phyloP scores from a whole-genome alignment of 2,113 vertebrate genomes.

The Nycticebus coucang region DNA sequence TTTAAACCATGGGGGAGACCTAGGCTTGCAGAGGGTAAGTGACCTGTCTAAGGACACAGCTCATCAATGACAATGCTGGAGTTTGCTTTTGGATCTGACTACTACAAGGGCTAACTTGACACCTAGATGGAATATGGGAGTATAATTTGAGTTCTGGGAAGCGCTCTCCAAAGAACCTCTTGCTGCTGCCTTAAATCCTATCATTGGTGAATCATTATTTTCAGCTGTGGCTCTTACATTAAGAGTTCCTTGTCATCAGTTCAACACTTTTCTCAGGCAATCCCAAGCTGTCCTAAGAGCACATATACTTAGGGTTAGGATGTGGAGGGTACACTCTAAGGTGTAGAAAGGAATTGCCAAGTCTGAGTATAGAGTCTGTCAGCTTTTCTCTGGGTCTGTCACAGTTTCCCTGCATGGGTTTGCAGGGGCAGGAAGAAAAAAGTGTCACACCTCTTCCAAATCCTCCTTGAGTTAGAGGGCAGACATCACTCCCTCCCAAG shows the following conservation, averaged over 20 bases:
- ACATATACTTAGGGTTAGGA: not conserved
- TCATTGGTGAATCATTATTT: not conserved
- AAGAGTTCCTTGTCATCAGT: not conserved
- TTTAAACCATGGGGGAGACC: not conserved
- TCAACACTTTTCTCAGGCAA: not conserved
- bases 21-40: not conserved
- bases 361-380: not conserved
- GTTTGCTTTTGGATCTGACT: not conserved
- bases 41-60: not conserved
- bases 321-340: not conserved
- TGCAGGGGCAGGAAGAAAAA: not conserved
- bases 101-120: not conserved
- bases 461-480: not conserved
- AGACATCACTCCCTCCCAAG: not conserved
- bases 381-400: not conserved
- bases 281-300: not conserved
- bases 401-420: not conserved
- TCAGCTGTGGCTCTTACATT: not conserved
- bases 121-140: too few species aligned
- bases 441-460: not conserved
- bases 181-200: not conserved
- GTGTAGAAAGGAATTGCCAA: not conserved
- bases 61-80: not conserved
- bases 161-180: not conserved
- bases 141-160: not conserved